A percentile compares a stretch with the other conserved stretches of the same genome.
phyloP scores from a whole-genome alignment of 1,140 invertebrate species.

The Temnothorax nylanderi region DNA sequence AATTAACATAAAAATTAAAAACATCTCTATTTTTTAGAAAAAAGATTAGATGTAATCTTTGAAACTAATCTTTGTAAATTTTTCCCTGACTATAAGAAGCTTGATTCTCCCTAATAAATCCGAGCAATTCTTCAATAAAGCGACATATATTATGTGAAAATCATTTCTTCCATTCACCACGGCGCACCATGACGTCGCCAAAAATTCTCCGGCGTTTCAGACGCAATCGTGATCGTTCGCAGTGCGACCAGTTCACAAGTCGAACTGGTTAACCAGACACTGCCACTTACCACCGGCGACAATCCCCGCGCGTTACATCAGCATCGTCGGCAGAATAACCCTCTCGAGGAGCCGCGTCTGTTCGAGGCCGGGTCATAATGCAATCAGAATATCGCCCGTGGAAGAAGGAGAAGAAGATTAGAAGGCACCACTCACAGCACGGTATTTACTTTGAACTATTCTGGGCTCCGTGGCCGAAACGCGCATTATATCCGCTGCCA shows the following conservation, averaged over 20 bases:
- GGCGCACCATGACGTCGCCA: neutral
- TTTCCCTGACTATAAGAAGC: neutral
- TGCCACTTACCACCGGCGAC: slow-evolving; percentile 33
- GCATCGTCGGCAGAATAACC: slow-evolving; percentile 51
- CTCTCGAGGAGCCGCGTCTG: slow-evolving; percentile 66
- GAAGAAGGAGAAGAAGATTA: slow-evolving; percentile 72
- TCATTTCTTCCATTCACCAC: neutral
- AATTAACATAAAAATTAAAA: neutral
- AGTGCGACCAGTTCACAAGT: neutral
- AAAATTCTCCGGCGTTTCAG: neutral
- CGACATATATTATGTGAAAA: neutral
- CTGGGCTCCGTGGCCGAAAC: slow-evolving; percentile 70
- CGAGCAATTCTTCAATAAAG: neutral
- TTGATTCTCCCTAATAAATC: neutral
- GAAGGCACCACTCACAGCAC: slow-evolving; percentile 70
- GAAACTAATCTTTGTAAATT: neutral
- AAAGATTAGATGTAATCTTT: too few relatives aligned
- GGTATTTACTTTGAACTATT: slow-evolving; percentile 78
- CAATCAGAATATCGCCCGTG: slow-evolving; percentile 70
- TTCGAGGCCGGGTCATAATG: slow-evolving; percentile 68
- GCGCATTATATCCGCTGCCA: slow-evolving; percentile 69
- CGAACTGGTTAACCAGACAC: slow-evolving; percentile 21
- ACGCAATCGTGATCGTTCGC: neutral
- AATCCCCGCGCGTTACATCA: slow-evolving; percentile 60
- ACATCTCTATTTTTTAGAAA: neutral